Evolutionary conservation across 1,140 invertebrate genomes (phyloP).

Genomic region (Pemphigus obesinymphae): DNA sequence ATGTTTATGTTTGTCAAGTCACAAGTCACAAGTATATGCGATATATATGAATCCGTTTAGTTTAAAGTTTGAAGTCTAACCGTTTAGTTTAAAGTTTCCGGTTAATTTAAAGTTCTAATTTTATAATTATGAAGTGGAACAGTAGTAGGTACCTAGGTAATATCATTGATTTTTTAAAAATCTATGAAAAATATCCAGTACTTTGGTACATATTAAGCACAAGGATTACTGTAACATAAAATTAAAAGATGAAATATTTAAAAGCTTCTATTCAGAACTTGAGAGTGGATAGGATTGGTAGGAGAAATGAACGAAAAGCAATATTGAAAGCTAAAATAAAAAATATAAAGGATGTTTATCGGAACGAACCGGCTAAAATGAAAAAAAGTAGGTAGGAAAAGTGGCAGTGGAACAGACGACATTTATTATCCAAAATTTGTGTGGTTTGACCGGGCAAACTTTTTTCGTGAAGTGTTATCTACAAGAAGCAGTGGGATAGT

Average conservation of each 20-base stretch:
- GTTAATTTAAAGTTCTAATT: not conserved
- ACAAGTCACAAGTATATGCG: too few species aligned
- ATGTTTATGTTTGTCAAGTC: too few species aligned
- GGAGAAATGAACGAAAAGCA: constrained; percentile 1
- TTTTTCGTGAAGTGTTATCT: constrained; percentile 1
- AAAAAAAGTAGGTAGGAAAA: not conserved
- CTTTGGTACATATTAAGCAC: not conserved
- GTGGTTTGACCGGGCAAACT: not conserved
- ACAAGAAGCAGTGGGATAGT: not conserved
- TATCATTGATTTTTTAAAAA: not conserved
- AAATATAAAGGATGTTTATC: constrained; percentile 1
- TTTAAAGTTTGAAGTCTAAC: too few species aligned
- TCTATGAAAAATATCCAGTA: too few species aligned
- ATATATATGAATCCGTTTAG: too few species aligned
- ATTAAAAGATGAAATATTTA: constrained; percentile 8
- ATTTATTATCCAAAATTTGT: not conserved
- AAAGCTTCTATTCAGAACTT: constrained; percentile 2
- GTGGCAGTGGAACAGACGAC: not conserved
- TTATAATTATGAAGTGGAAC: not conserved
- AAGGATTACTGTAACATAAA: constrained; percentile 9
- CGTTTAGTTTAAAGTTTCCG: too few species aligned
- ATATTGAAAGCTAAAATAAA: too few species aligned
- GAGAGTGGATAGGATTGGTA: not conserved
- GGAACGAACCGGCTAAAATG: not conserved
- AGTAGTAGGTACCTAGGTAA: too few species aligned